Percentiles rank a stretch among this genome's conserved stretches.
phyloP scores from a whole-genome alignment of 2,888 invertebrate species.

The Sphecodes monilicornis region DNA sequence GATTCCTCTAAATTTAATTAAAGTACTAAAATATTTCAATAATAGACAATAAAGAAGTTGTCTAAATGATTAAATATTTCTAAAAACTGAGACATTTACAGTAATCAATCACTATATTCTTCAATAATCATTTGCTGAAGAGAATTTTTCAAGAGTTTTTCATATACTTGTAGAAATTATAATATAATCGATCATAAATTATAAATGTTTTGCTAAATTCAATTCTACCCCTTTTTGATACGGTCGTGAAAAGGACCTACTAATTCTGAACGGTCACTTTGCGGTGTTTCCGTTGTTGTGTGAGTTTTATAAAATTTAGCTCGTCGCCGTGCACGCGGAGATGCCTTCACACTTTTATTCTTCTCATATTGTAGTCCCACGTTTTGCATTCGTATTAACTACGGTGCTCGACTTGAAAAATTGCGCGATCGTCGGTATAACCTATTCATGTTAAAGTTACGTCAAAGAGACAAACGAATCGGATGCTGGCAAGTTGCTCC shows the following conservation, averaged over 20 bases:
- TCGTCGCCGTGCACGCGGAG: constrained; percentile 62
- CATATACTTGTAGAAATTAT: background rate
- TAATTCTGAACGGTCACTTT: background rate
- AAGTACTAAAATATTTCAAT: background rate
- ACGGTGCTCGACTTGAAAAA: constrained; percentile 17
- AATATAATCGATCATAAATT: background rate
- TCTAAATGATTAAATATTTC: background rate
- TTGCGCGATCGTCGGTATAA: constrained; percentile 27
- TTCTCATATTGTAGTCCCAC: constrained; percentile 7
- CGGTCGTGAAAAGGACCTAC: constrained; percentile 24
- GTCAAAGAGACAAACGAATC: constrained; percentile 35
- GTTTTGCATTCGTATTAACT: constrained; percentile 52
- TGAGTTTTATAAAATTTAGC: constrained; percentile 28
- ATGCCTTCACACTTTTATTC: constrained; percentile 5
- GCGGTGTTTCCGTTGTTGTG: background rate
- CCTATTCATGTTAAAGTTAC: constrained; percentile 44
- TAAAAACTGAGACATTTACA: background rate
- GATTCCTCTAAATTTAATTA: background rate
- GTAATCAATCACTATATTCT: background rate
- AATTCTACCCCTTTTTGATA: background rate
- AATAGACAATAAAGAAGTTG: background rate
- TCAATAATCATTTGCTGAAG: background rate
- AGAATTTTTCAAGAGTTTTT: background rate
- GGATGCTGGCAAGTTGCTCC: background rate
- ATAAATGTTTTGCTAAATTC: background rate